Conservation (phyloP, 2,888 invertebrate species). For the Plusia festucae region DNA sequence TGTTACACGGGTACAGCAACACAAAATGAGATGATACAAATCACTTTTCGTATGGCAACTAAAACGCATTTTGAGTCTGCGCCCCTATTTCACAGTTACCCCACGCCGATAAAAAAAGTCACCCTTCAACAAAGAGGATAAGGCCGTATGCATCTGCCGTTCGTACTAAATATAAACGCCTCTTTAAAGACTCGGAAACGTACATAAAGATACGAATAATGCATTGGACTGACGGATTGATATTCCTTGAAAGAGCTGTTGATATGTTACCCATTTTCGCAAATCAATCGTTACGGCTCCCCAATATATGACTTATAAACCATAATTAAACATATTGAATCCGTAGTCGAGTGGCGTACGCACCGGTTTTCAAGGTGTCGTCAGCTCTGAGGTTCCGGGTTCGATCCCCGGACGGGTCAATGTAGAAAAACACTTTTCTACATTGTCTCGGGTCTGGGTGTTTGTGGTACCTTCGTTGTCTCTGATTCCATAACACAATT, state of each 20-base stretch:
- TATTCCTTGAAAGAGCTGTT: background rate
- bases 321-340: background rate
- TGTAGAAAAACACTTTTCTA: too few species aligned
- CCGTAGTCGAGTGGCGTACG: too few species aligned
- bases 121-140: constrained; percentile 40
- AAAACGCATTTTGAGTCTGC: constrained; percentile 26
- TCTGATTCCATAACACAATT: too few species aligned
- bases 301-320: background rate
- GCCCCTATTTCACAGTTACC: constrained; percentile 46
- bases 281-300: background rate
- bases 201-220: constrained; percentile 18
- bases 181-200: constrained; percentile 16
- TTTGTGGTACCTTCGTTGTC: too few species aligned
- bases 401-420: too few species aligned
- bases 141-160: constrained; percentile 24
- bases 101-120: constrained; percentile 33
- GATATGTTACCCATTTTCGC: background rate
- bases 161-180: constrained; percentile 26
- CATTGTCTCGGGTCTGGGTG: too few species aligned
- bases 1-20: background rate
- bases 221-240: constrained; percentile 16
- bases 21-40: constrained; percentile 5
- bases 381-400: too few species aligned
- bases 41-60: constrained; percentile 14
- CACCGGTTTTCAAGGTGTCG: too few species aligned